Percentiles rank a stretch among this genome's conserved stretches.
Evolutionary conservation across 2,888 invertebrate genomes (phyloP).

Genomic region (Trissoscelio sp.): DNA sequence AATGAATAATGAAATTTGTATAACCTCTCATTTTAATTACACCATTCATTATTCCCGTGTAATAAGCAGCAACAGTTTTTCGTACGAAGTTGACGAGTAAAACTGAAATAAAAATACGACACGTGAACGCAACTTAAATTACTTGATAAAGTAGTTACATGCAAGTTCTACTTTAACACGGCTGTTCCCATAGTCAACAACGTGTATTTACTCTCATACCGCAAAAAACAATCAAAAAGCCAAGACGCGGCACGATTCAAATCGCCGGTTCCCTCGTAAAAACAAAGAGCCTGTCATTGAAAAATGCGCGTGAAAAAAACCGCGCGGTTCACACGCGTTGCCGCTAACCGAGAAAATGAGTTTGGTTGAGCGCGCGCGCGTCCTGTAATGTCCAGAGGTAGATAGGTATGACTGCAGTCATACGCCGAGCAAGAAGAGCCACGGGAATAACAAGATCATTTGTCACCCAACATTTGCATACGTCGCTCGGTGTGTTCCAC

Average conservation of each 20-base stretch:
- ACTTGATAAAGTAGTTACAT: slow-evolving; percentile 52
- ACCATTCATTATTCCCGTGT: slow-evolving; percentile 29
- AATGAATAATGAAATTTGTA: slow-evolving; percentile 41
- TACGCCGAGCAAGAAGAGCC: slow-evolving; percentile 72
- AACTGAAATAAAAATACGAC: slow-evolving; percentile 2
- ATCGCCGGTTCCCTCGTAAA: slow-evolving; percentile 48
- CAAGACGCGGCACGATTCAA: slow-evolving; percentile 35
- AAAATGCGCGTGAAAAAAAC: slow-evolving; percentile 54
- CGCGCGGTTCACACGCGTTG: slow-evolving; percentile 59
- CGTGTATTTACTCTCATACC: slow-evolving; percentile 29
- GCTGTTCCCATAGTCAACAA: slow-evolving; percentile 38
- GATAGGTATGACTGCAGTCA: slow-evolving; percentile 38
- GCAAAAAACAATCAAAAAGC: slow-evolving; percentile 50
- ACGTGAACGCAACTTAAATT: slow-evolving; percentile 40
- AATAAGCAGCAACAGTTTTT: slow-evolving; percentile 20
- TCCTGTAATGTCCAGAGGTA: slow-evolving; percentile 70
- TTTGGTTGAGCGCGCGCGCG: slow-evolving; percentile 66
- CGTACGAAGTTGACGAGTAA: not conserved
- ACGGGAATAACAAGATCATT: slow-evolving; percentile 82
- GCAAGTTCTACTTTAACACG: slow-evolving; percentile 34
- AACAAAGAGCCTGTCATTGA: slow-evolving; percentile 59
- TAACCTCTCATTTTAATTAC: slow-evolving; percentile 39
- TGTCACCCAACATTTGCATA: slow-evolving; percentile 81
- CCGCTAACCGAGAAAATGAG: slow-evolving; percentile 69
- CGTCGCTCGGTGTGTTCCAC: slow-evolving; percentile 76